Conservation (phyloP, 2,797 vertebrate species). For the Sphenodon punctatus region DNA sequence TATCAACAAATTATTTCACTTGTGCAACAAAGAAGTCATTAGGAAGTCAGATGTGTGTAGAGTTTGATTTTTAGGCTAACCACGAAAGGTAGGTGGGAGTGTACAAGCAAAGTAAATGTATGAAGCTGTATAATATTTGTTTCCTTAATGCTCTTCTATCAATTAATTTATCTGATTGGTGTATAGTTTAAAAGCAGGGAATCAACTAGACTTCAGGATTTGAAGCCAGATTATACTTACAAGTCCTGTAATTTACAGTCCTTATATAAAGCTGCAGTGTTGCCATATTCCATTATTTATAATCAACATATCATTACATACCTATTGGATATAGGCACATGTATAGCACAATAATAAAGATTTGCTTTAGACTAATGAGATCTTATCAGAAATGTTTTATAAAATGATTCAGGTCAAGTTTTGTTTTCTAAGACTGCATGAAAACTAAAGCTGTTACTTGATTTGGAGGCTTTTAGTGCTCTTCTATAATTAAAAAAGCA, state of each 20-base stretch:
- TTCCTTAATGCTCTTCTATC: background rate
- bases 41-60: background rate
- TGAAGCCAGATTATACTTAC: background rate
- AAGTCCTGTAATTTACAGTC: background rate
- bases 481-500: conserved; percentile 8
- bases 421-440: background rate
- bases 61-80: background rate
- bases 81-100: background rate
- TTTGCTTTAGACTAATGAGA: background rate
- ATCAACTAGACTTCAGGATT: background rate
- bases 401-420: background rate
- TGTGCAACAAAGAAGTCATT: background rate
- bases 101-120: background rate
- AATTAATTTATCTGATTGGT: background rate
- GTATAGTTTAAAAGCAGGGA: background rate
- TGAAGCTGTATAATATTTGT: background rate
- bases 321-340: background rate
- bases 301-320: background rate
- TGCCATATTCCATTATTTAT: background rate
- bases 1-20: too few relatives aligned
- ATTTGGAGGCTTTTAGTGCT: background rate
- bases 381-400: background rate
- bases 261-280: background rate
- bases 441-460: background rate
- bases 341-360: background rate